Evolutionary conservation across 2,113 vertebrate species (phyloP).

Genomic region (Oryctolagus cuniculus): DNA sequence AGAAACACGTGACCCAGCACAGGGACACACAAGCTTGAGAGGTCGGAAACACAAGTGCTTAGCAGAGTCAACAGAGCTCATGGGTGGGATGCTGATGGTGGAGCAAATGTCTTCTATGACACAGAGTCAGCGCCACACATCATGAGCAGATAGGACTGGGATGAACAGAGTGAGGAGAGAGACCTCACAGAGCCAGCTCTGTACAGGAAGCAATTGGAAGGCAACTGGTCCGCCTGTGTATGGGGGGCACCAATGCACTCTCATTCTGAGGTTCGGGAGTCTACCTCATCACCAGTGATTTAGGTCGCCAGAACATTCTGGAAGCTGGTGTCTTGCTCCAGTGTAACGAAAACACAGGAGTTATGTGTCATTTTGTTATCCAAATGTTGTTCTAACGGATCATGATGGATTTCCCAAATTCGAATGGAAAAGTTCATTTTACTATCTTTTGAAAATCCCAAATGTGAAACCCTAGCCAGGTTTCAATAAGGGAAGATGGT

Average conservation of each 20-base stretch:
- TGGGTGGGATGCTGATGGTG: not conserved
- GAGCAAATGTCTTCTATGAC: not conserved
- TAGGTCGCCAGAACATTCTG: not conserved
- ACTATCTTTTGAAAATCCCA: conserved; percentile 11
- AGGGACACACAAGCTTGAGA: not conserved
- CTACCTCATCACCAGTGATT: not conserved
- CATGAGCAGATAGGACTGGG: not conserved
- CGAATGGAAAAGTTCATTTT: not conserved
- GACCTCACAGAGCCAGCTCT: not conserved
- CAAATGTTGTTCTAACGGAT: not conserved
- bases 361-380: not conserved
- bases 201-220: not conserved
- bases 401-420: conserved; percentile 51
- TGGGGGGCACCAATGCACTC: not conserved
- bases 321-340: not conserved
- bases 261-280: not conserved
- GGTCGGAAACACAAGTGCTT: not conserved
- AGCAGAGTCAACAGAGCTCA: not conserved
- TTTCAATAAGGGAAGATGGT: not conserved
- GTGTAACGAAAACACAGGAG: conserved; percentile 28
- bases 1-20: not conserved
- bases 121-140: not conserved
- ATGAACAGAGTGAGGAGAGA: not conserved
- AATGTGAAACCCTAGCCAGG: conserved; percentile 14
- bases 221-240: fast-evolving